A percentile compares a stretch with the other conserved stretches of the same genome.
Evolutionary conservation across 35 echinoderm and acorn worm species (phyloP).

Genomic region (Amphiura filiformis): DNA sequence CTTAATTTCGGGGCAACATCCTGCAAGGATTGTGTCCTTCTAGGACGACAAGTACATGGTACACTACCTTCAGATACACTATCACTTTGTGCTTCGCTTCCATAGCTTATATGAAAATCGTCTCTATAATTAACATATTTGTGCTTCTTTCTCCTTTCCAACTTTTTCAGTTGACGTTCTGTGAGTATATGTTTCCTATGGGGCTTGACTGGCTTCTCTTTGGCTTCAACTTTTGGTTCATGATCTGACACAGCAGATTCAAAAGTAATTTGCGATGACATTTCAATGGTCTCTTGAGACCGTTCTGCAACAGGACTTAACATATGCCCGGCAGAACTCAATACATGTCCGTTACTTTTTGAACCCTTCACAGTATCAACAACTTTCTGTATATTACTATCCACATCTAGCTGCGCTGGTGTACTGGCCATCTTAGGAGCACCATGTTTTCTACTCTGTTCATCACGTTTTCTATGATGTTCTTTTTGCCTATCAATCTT

Average conservation of each 20-base stretch:
- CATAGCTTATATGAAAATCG: conserved; percentile 67
- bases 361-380: conserved; percentile 35
- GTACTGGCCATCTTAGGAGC: conserved; percentile 74
- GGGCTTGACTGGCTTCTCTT: not conserved
- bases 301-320: conserved; percentile 57
- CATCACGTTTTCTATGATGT: conserved; percentile 66
- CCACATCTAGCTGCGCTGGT: conserved; percentile 17
- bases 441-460: conserved; percentile 42
- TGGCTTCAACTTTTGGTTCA: not conserved
- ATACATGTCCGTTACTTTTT: conserved; percentile 7
- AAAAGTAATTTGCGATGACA: conserved; percentile 18
- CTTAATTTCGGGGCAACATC: not conserved
- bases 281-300: conserved; percentile 4
- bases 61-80: conserved; percentile 56
- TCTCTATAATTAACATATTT: conserved; percentile 37
- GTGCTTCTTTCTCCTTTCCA: not conserved
- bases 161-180: not conserved
- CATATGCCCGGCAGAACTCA: conserved; percentile 13
- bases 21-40: conserved; percentile 33
- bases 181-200: not conserved
- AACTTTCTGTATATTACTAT: conserved; percentile 7
- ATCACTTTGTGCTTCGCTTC: conserved; percentile 62
- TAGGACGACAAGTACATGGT: conserved; percentile 68
- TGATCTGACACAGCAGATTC: conserved; percentile 50
- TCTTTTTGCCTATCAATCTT: conserved; percentile 91